Evolutionary conservation across 2,888 invertebrate species (phyloP).

Genomic region (Schizaphis graminum): DNA sequence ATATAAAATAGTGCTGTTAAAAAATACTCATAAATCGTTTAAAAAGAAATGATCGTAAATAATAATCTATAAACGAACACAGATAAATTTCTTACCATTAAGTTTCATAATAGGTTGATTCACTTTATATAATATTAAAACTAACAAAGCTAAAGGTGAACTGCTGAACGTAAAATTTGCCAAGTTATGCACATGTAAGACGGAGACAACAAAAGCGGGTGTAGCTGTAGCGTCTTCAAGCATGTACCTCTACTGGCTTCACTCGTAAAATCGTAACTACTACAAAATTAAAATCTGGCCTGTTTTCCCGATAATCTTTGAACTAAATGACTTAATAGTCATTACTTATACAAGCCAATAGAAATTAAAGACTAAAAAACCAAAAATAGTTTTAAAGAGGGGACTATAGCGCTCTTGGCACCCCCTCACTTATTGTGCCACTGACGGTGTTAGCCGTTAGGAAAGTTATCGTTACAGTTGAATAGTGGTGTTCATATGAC

Average conservation of each 20-base stretch:
- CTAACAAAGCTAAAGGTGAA: too few relatives aligned
- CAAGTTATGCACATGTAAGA: too few relatives aligned
- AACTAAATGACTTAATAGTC: background rate
- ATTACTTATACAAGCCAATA: background rate
- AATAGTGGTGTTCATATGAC: background rate
- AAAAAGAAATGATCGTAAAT: too few relatives aligned
- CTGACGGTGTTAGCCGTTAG: background rate
- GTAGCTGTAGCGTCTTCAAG: background rate
- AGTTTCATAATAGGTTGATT: too few relatives aligned
- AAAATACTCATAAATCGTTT: too few relatives aligned
- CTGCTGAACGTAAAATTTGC: too few relatives aligned
- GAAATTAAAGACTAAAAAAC: background rate
- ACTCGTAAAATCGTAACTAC: background rate
- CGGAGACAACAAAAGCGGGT: too few relatives aligned
- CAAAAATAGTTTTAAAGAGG: background rate
- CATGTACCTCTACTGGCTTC: background rate
- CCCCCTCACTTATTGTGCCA: background rate
- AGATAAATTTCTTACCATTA: too few relatives aligned
- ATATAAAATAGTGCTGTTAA: too few relatives aligned
- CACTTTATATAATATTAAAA: too few relatives aligned
- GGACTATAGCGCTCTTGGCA: background rate
- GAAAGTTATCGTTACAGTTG: background rate
- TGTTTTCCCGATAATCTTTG: background rate
- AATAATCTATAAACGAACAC: too few relatives aligned
- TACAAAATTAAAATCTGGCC: background rate